Evolutionary conservation across 2,797 vertebrate genomes (phyloP).

Genomic region (Trematomus bernacchii): DNA sequence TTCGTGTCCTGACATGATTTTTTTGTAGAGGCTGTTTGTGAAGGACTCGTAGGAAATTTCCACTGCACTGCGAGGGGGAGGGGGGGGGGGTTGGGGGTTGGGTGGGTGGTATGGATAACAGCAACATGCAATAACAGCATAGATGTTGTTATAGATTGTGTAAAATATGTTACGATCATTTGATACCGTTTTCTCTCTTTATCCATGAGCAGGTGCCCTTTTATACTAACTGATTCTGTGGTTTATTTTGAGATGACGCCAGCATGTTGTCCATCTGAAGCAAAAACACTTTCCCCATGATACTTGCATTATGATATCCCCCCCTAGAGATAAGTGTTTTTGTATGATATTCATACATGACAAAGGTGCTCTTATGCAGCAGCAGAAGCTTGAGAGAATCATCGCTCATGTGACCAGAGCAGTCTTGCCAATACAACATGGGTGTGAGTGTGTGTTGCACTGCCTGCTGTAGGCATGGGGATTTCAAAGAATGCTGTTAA

Average conservation of each 20-base stretch:
- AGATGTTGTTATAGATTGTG: background rate
- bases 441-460: background rate
- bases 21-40: slow-evolving; percentile 37
- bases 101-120: no score
- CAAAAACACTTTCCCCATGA: background rate
- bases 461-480: slow-evolving; percentile 3
- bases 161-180: background rate
- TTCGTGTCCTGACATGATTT: slow-evolving; percentile 43
- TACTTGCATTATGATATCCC: background rate
- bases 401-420: slow-evolving; percentile 41
- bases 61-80: slow-evolving; percentile 67
- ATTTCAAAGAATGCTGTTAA: background rate
- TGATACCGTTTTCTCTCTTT: background rate
- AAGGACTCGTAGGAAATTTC: slow-evolving; percentile 76
- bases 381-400: slow-evolving; percentile 30
- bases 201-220: slow-evolving; percentile 2
- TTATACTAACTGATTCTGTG: background rate
- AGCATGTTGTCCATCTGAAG: background rate
- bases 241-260: background rate
- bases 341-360: slow-evolving; percentile 23
- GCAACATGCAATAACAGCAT: no score
- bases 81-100: no score
- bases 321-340: background rate
- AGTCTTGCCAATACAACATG: slow-evolving; percentile 29
- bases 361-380: slow-evolving; percentile 32